These are phyloP conservation scores for Callithrix jacchus DNA, from an alignment of 2,113 vertebrate species.

Conservation along the genomic window DNA sequence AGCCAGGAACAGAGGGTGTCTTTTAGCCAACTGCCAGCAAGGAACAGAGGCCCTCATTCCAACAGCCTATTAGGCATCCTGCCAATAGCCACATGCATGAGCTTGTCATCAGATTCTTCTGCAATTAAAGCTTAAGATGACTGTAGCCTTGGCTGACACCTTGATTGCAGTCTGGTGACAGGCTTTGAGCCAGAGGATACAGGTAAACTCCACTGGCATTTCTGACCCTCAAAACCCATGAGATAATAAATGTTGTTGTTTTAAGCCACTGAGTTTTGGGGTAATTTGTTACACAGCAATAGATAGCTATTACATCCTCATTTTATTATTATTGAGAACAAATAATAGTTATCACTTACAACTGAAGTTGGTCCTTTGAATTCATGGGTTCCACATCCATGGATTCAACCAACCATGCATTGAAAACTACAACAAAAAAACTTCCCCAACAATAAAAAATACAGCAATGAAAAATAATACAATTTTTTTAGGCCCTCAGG, in stretches of 20 bases:
- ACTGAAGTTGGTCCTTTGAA: neutral
- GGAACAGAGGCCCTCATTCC: neutral
- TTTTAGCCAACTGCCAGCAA: neutral
- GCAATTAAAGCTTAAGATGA: neutral
- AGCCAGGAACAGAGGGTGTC: neutral
- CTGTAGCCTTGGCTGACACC: neutral
- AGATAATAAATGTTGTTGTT: neutral
- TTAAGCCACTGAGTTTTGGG: conserved; percentile 1
- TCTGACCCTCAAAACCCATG: neutral
- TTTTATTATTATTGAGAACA: conserved; percentile 20
- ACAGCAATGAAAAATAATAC: neutral
- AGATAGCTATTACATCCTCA: neutral
- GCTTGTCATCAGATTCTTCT: neutral
- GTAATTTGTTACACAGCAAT: neutral
- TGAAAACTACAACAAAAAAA: neutral
- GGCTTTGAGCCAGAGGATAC: neutral
- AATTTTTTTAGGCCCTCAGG: no score
- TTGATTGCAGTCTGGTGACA: neutral
- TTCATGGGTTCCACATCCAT: neutral
- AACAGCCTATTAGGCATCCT: neutral
- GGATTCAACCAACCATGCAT: neutral
- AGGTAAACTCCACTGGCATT: neutral
- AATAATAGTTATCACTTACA: neutral
- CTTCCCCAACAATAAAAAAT: no score
- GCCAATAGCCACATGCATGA: neutral